These are phyloP conservation scores for Eupithecia insigniata DNA, from an alignment of 2,888 invertebrate genomes.

Conservation along the genomic window DNA sequence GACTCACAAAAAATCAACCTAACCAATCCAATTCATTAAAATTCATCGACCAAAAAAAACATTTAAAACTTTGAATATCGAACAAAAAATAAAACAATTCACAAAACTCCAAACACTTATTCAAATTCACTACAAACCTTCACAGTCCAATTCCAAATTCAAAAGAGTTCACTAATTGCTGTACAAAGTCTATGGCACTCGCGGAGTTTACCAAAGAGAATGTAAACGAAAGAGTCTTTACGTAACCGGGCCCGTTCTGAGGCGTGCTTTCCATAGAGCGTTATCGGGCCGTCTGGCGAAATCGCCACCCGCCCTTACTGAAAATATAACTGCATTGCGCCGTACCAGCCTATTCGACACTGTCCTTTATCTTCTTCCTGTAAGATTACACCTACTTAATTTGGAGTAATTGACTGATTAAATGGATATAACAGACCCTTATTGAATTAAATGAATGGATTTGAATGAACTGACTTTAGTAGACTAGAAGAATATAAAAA, in stretches of 20 bases:
- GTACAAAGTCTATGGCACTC: slow-evolving; percentile 33
- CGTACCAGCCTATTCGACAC: slow-evolving; percentile 43
- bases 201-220: slow-evolving; percentile 20
- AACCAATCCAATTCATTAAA: slow-evolving; percentile 17
- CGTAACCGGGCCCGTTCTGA: slow-evolving; percentile 54
- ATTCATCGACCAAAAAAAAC: slow-evolving; percentile 1
- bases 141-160: slow-evolving; percentile 50
- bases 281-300: slow-evolving; percentile 73
- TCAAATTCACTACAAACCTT: slow-evolving; percentile 57
- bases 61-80: slow-evolving; percentile 9
- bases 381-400: neutral
- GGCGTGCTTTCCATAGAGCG: slow-evolving; percentile 74
- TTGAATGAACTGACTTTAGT: neutral
- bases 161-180: slow-evolving; percentile 46
- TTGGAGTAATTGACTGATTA: neutral
- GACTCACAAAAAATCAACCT: neutral
- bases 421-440: neutral
- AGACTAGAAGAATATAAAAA: too few species aligned
- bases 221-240: slow-evolving; percentile 45
- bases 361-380: slow-evolving; percentile 33
- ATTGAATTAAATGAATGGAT: neutral
- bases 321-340: slow-evolving; percentile 78
- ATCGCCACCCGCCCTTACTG: slow-evolving; percentile 58
- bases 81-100: slow-evolving; percentile 12
- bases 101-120: slow-evolving; percentile 23